Percentiles rank a stretch among this genome's conserved stretches.
phyloP scores from a whole-genome alignment of 30 jellyfish, hydroid and myxozoan species.

The Chrysaora quinquecirrha region DNA sequence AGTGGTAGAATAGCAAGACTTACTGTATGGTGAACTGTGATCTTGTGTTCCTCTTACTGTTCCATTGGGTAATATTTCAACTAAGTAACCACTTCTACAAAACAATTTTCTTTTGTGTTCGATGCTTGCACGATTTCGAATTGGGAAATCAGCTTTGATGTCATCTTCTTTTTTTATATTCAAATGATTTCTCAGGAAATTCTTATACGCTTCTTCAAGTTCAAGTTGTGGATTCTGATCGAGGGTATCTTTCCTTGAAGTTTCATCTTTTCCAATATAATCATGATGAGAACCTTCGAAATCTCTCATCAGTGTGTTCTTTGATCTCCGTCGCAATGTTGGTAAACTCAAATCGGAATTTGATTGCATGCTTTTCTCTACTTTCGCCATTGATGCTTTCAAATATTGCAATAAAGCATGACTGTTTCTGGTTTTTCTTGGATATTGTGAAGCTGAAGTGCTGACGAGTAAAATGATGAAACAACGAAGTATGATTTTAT shows the following conservation, averaged over 20 bases:
- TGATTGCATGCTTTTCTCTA: constrained; percentile 13
- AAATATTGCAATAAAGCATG: constrained; percentile 30
- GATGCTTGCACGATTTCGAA: constrained; percentile 36
- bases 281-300: constrained; percentile 11
- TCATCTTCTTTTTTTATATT: constrained; percentile 6
- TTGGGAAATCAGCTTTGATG: constrained; percentile 11
- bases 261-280: constrained; percentile 36
- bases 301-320: constrained; percentile 24
- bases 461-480: constrained; percentile 4
- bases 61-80: constrained; percentile 53
- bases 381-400: constrained; percentile 31
- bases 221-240: constrained; percentile 29
- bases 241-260: constrained; percentile 4
- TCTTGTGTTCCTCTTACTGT: constrained; percentile 62
- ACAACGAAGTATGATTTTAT: neutral
- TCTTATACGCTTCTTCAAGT: constrained; percentile 44
- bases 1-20: too few species aligned
- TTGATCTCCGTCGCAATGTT: constrained; percentile 26
- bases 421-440: neutral
- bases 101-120: constrained; percentile 49
- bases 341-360: constrained; percentile 3
- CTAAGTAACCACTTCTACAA: constrained; percentile 49
- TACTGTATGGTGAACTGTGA: constrained; percentile 52
- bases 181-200: constrained; percentile 36
- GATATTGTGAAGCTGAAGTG: constrained; percentile 10